These are phyloP conservation scores for Lordiphosa clarofinis DNA, from an alignment of 1,140 invertebrate species.

Conservation along the genomic window DNA sequence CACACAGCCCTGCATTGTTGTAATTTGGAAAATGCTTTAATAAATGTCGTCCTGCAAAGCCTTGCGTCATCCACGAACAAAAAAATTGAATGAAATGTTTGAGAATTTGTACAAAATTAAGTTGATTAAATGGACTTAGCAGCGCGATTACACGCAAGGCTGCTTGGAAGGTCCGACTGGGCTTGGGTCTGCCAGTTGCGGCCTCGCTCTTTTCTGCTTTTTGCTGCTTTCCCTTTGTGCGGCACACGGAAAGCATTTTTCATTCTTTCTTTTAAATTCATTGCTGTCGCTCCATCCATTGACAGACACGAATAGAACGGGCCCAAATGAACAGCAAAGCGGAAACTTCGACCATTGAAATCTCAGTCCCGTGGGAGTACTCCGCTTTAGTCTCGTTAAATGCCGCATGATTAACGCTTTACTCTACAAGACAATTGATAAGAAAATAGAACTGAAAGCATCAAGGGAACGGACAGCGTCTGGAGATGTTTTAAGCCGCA, in stretches of 20 bases:
- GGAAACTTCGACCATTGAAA: constrained; percentile 68
- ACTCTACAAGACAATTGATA: constrained; percentile 67
- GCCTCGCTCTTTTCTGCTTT: constrained; percentile 10
- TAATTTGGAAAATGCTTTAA: constrained; percentile 59
- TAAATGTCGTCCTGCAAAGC: constrained; percentile 51
- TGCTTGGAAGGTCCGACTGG: constrained; percentile 21
- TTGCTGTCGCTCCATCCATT: constrained; percentile 40
- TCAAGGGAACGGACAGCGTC: not conserved
- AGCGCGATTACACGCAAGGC: constrained; percentile 70
- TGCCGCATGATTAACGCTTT: constrained; percentile 75
- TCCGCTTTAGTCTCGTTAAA: constrained; percentile 60
- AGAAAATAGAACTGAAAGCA: constrained; percentile 37
- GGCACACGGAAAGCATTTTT: constrained; percentile 47
- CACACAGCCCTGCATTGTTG: constrained; percentile 5
- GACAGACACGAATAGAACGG: constrained; percentile 18
- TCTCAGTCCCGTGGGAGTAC: constrained; percentile 56
- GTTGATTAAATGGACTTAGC: constrained; percentile 77
- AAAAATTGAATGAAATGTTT: constrained; percentile 43
- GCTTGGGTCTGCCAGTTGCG: constrained; percentile 22
- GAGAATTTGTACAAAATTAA: constrained; percentile 75
- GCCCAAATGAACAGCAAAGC: constrained; percentile 25
- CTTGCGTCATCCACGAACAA: constrained; percentile 44
- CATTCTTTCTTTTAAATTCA: constrained; percentile 47
- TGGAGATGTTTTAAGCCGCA: constrained; percentile 37
- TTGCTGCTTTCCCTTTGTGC: constrained; percentile 18